A percentile compares a stretch with the other conserved stretches of the same genome.
Evolutionary conservation across 2,113 vertebrate species (phyloP).

Genomic region (Diadophis punctatus): DNA sequence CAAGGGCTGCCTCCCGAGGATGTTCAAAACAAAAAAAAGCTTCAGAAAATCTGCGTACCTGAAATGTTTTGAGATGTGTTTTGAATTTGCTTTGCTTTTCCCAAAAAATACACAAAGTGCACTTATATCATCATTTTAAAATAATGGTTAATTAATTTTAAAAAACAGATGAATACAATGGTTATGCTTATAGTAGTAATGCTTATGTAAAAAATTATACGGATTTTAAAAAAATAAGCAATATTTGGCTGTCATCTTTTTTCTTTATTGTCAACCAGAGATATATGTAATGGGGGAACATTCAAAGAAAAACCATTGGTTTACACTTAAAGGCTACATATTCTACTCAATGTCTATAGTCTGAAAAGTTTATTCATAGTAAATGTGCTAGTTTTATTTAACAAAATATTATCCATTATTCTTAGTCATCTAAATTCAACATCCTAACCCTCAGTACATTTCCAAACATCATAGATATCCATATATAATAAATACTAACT

Average conservation of each 20-base stretch:
- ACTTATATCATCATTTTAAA: background rate
- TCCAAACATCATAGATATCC: background rate
- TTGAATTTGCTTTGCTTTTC: background rate
- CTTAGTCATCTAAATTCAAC: background rate
- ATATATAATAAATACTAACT: no score
- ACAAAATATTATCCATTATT: background rate
- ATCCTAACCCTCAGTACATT: background rate
- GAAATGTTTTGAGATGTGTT: conserved; percentile 46
- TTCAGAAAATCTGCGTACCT: conserved; percentile 97
- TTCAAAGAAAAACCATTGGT: background rate
- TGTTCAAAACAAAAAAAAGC: conserved; percentile 97
- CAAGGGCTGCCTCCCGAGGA: conserved; percentile 92
- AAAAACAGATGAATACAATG: background rate
- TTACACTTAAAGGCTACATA: background rate
- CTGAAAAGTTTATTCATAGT: background rate
- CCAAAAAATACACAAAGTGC: background rate
- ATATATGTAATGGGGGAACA: background rate
- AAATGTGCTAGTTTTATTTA: background rate
- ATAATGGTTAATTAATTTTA: background rate
- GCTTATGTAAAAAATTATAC: background rate
- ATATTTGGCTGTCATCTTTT: background rate
- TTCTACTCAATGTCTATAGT: background rate
- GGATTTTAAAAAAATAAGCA: background rate
- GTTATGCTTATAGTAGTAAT: background rate
- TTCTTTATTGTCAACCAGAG: background rate